phyloP scores from a whole-genome alignment of 2,888 invertebrate species.

The Melieria omissa region DNA sequence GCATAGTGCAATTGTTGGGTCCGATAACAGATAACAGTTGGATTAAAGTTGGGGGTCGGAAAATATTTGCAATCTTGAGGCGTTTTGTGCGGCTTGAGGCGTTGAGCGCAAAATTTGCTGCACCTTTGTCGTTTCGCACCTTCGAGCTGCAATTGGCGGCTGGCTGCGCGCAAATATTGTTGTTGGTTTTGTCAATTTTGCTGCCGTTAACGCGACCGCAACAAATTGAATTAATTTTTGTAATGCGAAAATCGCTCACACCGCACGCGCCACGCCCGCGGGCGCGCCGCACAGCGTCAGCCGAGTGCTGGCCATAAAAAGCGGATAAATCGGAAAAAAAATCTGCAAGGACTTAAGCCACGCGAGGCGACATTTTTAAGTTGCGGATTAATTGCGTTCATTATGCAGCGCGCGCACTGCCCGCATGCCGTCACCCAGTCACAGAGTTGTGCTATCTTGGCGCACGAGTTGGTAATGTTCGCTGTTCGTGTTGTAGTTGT shows the following conservation, averaged over 20 bases:
- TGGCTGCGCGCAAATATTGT: no score
- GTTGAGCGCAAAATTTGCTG: no score
- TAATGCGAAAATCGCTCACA: slow-evolving; percentile 58
- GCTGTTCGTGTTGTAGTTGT: background rate
- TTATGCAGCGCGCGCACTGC: slow-evolving; percentile 1
- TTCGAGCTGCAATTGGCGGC: no score
- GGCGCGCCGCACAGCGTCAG: slow-evolving; percentile 4
- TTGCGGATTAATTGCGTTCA: slow-evolving; percentile 54
- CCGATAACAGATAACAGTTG: no score
- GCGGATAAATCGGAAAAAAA: background rate
- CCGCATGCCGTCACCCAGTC: no score
- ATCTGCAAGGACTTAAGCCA: slow-evolving; percentile 18
- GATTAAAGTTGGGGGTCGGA: no score
- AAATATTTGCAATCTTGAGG: no score
- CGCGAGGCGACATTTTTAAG: slow-evolving; percentile 57
- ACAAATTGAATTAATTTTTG: slow-evolving; percentile 64
- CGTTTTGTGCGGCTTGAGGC: no score
- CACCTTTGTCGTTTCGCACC: no score
- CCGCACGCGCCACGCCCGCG: slow-evolving; percentile 31
- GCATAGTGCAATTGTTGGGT: no score
- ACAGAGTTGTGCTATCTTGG: no score
- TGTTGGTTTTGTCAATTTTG: slow-evolving; percentile 6
- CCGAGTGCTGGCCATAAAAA: background rate
- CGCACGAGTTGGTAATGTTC: background rate
- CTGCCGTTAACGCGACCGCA: slow-evolving; percentile 56